Percentiles rank a stretch among this genome's conserved stretches.
phyloP scores from a whole-genome alignment of 2,797 vertebrate species.

The Acipenser transmontanus region DNA sequence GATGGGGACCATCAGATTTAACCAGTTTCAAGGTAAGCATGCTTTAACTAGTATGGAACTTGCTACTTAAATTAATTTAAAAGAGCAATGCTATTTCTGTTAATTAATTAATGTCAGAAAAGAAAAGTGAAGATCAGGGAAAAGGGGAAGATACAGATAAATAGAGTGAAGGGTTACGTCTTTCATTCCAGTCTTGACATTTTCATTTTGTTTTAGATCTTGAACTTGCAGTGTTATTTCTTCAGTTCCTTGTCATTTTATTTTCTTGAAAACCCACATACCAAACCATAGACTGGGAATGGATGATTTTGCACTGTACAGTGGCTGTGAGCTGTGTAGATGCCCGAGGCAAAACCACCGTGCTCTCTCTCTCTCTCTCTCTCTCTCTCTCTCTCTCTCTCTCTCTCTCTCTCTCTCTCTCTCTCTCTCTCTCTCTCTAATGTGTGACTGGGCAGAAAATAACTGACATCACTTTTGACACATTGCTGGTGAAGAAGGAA shows the following conservation, averaged over 20 bases:
- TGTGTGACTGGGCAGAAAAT: slow-evolving; percentile 12
- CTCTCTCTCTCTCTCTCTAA: slow-evolving; percentile 5
- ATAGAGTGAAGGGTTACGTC: neutral
- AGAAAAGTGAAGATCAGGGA: too few relatives aligned
- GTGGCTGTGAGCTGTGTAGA: slow-evolving; percentile 4
- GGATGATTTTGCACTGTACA: slow-evolving; percentile 5
- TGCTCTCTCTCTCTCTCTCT: neutral
- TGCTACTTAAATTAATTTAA: neutral
- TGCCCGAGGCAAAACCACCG: neutral
- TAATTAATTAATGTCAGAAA: too few relatives aligned
- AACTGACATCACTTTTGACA: slow-evolving; percentile 11
- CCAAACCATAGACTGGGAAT: neutral
- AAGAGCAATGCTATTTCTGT: too few relatives aligned
- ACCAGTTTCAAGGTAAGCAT: slow-evolving; percentile 91
- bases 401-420: neutral
- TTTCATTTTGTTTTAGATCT: slow-evolving; percentile 19
- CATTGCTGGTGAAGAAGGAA: neutral
- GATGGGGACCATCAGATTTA: slow-evolving; percentile 98
- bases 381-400: neutral
- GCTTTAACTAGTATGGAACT: neutral
- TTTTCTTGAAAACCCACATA: slow-evolving; percentile 18
- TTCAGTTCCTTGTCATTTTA: slow-evolving; percentile 33
- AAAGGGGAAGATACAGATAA: too few relatives aligned
- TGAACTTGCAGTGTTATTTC: slow-evolving; percentile 23
- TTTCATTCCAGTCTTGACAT: slow-evolving; percentile 17